Percentiles rank a stretch among this genome's conserved stretches.
Conservation (phyloP, 2,797 vertebrate species). For the Anguilla pacifica region DNA sequence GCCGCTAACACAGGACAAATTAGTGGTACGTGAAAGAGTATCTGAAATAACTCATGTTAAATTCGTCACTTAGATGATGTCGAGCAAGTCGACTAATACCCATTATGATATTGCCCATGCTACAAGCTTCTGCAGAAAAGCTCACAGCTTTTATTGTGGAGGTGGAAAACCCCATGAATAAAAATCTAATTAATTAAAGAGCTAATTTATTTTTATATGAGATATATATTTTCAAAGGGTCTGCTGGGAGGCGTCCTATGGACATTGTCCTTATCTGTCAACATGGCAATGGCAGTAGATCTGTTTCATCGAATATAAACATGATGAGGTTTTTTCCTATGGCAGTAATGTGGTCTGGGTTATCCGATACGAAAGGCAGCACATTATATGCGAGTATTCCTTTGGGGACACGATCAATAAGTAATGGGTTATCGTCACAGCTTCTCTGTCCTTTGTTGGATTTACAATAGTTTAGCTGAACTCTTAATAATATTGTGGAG, state of each 20-base stretch:
- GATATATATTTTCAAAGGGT: not conserved
- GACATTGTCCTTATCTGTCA: not conserved
- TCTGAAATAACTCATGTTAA: conserved; percentile 26
- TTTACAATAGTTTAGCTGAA: conserved; percentile 36
- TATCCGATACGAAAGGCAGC: conserved; percentile 36
- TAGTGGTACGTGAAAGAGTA: conserved; percentile 19
- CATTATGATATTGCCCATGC: not conserved
- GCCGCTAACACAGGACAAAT: conserved; percentile 34
- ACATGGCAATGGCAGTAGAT: not conserved
- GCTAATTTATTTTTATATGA: not conserved
- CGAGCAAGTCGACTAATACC: not conserved
- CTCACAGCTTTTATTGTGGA: not conserved
- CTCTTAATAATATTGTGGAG: conserved; percentile 21
- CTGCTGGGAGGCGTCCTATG: not conserved
- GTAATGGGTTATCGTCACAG: conserved; percentile 41
- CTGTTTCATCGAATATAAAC: conserved; percentile 17
- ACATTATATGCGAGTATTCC: conserved; percentile 34
- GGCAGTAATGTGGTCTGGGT: not conserved
- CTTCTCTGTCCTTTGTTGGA: conserved; percentile 32
- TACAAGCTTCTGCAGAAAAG: conserved; percentile 12
- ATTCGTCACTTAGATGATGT: conserved; percentile 26
- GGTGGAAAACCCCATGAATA: not conserved
- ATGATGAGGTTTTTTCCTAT: conserved; percentile 15
- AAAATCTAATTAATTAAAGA: not conserved
- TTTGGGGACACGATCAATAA: conserved; percentile 43